These are phyloP conservation scores for Tachypleus tridentatus DNA, from an alignment of 1,140 invertebrate species.

Conservation along the genomic window DNA sequence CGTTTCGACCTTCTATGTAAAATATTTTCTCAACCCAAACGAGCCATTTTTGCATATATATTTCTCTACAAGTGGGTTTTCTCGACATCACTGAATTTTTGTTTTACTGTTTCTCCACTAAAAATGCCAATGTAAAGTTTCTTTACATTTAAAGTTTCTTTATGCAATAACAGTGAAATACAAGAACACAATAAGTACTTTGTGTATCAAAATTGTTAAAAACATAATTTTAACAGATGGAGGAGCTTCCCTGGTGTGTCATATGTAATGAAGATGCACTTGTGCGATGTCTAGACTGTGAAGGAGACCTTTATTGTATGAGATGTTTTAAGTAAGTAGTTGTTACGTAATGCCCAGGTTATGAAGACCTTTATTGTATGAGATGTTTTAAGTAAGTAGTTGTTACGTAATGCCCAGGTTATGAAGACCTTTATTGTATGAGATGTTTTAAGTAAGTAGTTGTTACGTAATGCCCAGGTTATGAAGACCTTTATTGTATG, in stretches of 20 bases:
- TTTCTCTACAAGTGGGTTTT: no score
- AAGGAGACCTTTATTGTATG: conserved; percentile 54
- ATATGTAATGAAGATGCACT: conserved; percentile 61
- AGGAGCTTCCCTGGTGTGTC: conserved; percentile 60
- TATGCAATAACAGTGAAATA: no score
- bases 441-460: conserved; percentile 42
- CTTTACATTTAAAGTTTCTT: no score
- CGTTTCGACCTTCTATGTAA: no score
- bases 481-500: conserved; percentile 54
- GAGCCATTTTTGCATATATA: no score
- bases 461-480: conserved; percentile 32
- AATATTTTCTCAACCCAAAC: no score
- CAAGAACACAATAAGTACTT: no score
- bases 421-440: conserved; percentile 54
- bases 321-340: conserved; percentile 42
- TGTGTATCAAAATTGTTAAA: no score
- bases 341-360: conserved; percentile 31
- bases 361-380: conserved; percentile 54
- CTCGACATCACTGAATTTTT: no score
- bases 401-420: conserved; percentile 31
- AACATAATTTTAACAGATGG: conserved; percentile 13
- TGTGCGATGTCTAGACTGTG: conserved; percentile 52
- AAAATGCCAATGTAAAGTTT: no score
- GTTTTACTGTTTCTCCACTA: no score
- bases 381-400: conserved; percentile 42